Percentiles rank a stretch among this genome's conserved stretches.
These are phyloP conservation scores for Subanguina moxae DNA, from an alignment of 1,140 invertebrate genomes.

Conservation along the genomic window DNA sequence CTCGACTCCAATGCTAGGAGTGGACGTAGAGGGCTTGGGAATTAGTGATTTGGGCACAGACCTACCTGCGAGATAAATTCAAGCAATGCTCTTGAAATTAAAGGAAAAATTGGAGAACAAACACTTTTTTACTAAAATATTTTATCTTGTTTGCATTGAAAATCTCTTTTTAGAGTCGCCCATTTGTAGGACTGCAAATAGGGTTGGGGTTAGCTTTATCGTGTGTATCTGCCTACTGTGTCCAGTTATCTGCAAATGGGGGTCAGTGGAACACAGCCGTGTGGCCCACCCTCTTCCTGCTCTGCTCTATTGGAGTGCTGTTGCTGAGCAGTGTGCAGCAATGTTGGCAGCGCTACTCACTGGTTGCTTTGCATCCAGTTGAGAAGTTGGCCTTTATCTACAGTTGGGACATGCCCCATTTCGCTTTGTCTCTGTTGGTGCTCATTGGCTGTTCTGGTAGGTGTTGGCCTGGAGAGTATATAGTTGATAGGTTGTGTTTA, in stretches of 20 bases:
- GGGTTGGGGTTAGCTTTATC: slow-evolving; percentile 21
- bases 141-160: no score
- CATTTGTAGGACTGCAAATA: slow-evolving; percentile 37
- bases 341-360: slow-evolving; percentile 33
- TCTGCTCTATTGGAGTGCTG: slow-evolving; percentile 10
- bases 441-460: not conserved
- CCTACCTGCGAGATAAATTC: no score
- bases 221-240: slow-evolving; percentile 21
- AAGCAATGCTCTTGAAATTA: no score
- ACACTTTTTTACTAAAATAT: no score
- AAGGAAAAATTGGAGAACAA: no score
- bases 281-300: slow-evolving; percentile 29
- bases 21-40: no score
- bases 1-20: no score
- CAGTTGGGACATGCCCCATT: not conserved
- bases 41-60: no score
- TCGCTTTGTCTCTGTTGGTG: slow-evolving; percentile 7
- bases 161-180: slow-evolving; percentile 25
- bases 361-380: slow-evolving; percentile 39
- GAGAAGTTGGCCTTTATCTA: slow-evolving; percentile 38
- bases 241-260: slow-evolving; percentile 24
- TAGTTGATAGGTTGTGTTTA: slow-evolving; percentile 6
- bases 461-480: not conserved
- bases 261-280: slow-evolving; percentile 27
- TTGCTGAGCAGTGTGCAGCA: slow-evolving; percentile 9